Base-by-base conservation (phyloP, 2,888 invertebrate species). In the Hoplodrina ambigua region DNA sequence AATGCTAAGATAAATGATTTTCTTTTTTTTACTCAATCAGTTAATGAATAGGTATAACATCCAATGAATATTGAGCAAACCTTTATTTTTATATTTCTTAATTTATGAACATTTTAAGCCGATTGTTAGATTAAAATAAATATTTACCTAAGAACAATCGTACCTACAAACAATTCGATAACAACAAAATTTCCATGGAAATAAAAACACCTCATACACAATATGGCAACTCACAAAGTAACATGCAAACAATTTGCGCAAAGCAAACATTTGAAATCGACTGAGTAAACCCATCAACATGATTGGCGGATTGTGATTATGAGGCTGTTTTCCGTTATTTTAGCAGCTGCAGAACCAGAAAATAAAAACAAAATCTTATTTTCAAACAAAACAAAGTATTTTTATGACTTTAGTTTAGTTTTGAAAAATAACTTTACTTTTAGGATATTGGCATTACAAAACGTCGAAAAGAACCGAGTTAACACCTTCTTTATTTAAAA, bases 211-310 rank as follows among this genome's bases (percentile, higher is more conserved):
- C 4, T 46, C 15, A 17, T 3, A 46, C 15, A 49, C 20, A 50
- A 19, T 49, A 20, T 10, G 33, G 37, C 6, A 33, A 44, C 44
- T 19, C 19, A 54, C 41, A 25, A 25, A 19, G 59, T 59, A 7
- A 19, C 5, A 33, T 50, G 49, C 20, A n/a, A 72, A 37, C 15
- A 52, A n/a, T 57, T 46, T 57, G 20, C 33, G 19, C 1, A 6
- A 37, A 60, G 52, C 59, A 64, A 72, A 72, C 59, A 56, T 63
- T 53, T 44, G 10, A 44, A 67, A 68, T 44, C 4, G 6, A 20
- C 49, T 20, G 11, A 30, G 30, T 57, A 58, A 41, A 4, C 41
- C 30, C 49, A 50, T 37, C 20, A 44, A 33, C 10, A 10, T 25
- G 1, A n/a, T 60, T 46, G 17, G 46, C 4, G 46, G 46, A 46